Percentiles rank a stretch among this genome's conserved stretches.
Conservation (phyloP, 2,888 invertebrate genomes). For the Apantesis nais region DNA sequence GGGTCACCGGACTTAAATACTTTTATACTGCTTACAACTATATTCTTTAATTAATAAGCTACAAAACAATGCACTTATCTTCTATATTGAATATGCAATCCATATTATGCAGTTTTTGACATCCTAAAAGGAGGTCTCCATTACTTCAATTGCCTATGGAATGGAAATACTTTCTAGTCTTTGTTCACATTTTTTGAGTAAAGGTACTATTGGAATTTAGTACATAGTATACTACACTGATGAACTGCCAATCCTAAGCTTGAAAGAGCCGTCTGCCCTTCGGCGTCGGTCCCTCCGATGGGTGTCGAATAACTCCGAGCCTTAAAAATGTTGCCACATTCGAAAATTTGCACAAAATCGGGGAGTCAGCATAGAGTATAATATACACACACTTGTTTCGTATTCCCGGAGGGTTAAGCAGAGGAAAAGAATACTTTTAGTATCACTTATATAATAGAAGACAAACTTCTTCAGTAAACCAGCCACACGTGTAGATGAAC, state of each 20-base stretch:
- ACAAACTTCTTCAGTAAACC: no score
- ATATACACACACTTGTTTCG: neutral
- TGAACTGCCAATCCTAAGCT: constrained; percentile 31
- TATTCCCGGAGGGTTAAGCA: neutral
- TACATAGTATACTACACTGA: constrained; percentile 20
- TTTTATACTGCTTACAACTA: no score
- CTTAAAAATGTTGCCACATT: constrained; percentile 36
- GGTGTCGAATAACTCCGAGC: constrained; percentile 43
- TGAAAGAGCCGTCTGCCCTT: constrained; percentile 28
- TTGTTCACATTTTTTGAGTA: neutral
- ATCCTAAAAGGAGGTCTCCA: neutral
- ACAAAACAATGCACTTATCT: neutral
- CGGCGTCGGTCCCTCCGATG: constrained; percentile 41
- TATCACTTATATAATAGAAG: no score
- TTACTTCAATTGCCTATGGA: neutral
- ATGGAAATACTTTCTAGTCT: neutral
- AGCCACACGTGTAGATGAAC: no score
- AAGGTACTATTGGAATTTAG: constrained; percentile 33
- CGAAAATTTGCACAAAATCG: constrained; percentile 8
- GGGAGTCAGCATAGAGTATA: neutral
- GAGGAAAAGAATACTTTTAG: neutral
- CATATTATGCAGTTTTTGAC: neutral
- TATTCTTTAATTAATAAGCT: neutral
- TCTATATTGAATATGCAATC: no score
- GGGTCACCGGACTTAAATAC: no score